A percentile compares a stretch with the other conserved stretches of the same genome.
Conservation (phyloP, 2,888 invertebrate genomes). For the Eledone cirrhosa region DNA sequence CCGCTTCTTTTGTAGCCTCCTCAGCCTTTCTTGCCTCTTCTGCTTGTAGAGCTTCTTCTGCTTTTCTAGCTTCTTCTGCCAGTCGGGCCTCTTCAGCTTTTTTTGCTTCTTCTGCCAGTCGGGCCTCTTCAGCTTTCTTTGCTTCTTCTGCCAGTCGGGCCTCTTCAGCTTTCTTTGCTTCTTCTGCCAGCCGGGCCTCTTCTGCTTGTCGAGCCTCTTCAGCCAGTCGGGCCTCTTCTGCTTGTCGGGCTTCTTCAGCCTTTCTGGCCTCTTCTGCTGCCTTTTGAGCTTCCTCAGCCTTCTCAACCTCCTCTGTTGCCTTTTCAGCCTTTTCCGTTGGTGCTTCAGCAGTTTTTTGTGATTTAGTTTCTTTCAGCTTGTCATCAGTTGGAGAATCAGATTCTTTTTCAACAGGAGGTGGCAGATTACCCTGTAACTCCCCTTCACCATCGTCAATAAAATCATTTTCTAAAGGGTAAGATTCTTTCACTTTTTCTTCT, state of each 20-base stretch:
- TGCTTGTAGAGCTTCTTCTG: slow-evolving; percentile 15
- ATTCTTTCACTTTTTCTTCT: slow-evolving; percentile 32
- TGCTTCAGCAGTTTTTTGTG: slow-evolving; percentile 3
- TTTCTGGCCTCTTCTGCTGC: background rate
- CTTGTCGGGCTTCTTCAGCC: slow-evolving; percentile 5
- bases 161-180: background rate
- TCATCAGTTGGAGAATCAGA: slow-evolving; percentile 8
- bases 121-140: background rate
- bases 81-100: background rate
- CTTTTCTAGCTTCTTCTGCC: slow-evolving; percentile 17
- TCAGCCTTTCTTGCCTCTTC: background rate
- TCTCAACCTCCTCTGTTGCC: background rate
- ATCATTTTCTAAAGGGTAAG: slow-evolving; percentile 15
- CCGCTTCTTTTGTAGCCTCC: background rate
- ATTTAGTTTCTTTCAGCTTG: background rate
- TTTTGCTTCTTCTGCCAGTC: slow-evolving; percentile 13
- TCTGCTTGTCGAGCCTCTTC: slow-evolving; percentile 7
- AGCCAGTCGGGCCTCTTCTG: slow-evolving; percentile 16
- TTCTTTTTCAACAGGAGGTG: slow-evolving; percentile 13
- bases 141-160: background rate
- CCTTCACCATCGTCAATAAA: slow-evolving; percentile 28
- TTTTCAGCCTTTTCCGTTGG: slow-evolving; percentile 5
- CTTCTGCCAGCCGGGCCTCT: background rate
- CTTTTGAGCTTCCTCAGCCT: slow-evolving; percentile 6
- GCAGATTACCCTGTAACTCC: slow-evolving; percentile 16